Evolutionary conservation across 1,140 invertebrate genomes (phyloP).

Genomic region (Cotesia vestalis): DNA sequence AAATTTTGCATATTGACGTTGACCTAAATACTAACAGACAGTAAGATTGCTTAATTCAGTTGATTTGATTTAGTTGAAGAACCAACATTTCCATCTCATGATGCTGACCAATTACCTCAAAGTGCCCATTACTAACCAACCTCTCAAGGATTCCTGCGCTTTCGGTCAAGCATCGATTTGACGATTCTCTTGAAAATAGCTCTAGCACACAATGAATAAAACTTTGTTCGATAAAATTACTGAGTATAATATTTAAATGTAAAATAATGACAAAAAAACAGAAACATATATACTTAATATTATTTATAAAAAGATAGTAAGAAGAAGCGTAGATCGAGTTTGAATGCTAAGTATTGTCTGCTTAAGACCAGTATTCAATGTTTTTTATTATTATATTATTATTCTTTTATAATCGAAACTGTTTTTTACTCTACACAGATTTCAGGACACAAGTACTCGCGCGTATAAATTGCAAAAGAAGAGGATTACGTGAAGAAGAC

Average conservation of each 20-base stretch:
- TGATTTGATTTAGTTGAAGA: no score
- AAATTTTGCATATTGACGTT: no score
- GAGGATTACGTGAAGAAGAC: slow-evolving; percentile 35
- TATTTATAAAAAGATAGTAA: not conserved
- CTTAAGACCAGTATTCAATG: slow-evolving; percentile 64
- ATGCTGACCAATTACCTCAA: slow-evolving; percentile 46
- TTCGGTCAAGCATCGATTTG: no score
- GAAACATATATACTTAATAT: not conserved
- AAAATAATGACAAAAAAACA: not conserved
- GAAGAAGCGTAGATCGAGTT: slow-evolving; percentile 45
- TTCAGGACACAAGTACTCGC: slow-evolving; percentile 14
- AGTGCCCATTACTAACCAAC: slow-evolving; percentile 61
- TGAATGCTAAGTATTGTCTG: slow-evolving; percentile 66
- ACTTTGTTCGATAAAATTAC: no score
- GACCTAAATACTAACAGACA: no score
- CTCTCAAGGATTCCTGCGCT: slow-evolving; percentile 12
- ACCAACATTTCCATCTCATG: no score
- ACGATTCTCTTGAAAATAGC: no score
- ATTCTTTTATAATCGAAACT: slow-evolving; percentile 35
- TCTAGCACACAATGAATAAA: no score
- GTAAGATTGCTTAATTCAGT: no score
- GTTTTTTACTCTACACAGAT: no score
- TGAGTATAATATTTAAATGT: not conserved
- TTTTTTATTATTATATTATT: slow-evolving; percentile 45
- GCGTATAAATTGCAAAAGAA: slow-evolving; percentile 62